Evolutionary conservation across 2,888 invertebrate species (phyloP).

Genomic region (Drosophila siamana): DNA sequence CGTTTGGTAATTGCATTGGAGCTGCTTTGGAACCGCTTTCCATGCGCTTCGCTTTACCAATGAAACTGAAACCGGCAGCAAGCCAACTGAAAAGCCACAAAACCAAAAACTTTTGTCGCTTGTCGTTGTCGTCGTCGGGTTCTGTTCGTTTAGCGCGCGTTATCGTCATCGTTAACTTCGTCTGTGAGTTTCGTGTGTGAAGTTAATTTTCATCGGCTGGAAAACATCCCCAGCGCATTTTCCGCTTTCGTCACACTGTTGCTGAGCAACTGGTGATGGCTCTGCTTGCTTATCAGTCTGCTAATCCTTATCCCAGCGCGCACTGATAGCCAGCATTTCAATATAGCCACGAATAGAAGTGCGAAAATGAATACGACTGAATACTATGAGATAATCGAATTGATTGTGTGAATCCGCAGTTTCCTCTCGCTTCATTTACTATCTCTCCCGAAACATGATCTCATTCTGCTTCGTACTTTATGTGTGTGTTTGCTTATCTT

Average conservation of each 20-base stretch:
- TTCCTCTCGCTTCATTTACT: not conserved
- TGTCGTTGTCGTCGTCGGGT: conserved; percentile 7
- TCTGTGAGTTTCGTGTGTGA: conserved; percentile 13
- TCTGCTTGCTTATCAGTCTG: conserved; percentile 58
- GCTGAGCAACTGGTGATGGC: conserved; percentile 26
- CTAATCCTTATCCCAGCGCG: conserved; percentile 54
- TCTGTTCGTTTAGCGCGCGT: conserved; percentile 8
- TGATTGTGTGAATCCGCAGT: conserved; percentile 29
- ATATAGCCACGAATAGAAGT: not conserved
- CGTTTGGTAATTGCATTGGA: conserved; percentile 39
- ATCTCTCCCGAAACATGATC: conserved; percentile 60
- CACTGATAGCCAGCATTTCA: conserved; percentile 45
- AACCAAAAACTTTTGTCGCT: conserved; percentile 48
- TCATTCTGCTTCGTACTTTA: conserved; percentile 32
- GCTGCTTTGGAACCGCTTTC: conserved; percentile 64
- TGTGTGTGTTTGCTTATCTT: no score
- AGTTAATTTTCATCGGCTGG: conserved; percentile 30
- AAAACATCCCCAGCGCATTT: conserved; percentile 48
- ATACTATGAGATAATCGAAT: conserved; percentile 54
- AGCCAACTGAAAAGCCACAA: conserved; percentile 60
- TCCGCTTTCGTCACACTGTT: conserved; percentile 18
- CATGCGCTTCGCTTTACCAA: conserved; percentile 68
- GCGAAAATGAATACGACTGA: conserved; percentile 11
- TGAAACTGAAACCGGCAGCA: conserved; percentile 72
- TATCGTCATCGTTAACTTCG: conserved; percentile 18